A percentile compares a stretch with the other conserved stretches of the same genome.
phyloP scores from a whole-genome alignment of 2,888 invertebrate species.

The Melanophora roralis region DNA sequence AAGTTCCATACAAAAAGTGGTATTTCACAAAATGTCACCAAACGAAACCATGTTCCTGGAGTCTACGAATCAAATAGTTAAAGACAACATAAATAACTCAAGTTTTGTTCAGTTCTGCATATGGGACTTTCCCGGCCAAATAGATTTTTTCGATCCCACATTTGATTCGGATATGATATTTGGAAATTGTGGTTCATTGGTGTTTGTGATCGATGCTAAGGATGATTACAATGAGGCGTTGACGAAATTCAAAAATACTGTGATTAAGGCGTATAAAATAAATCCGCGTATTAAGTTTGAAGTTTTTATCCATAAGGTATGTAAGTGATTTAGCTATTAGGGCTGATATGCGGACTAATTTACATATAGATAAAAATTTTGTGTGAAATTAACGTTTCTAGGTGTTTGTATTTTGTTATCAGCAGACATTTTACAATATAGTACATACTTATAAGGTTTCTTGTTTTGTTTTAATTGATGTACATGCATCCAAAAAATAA shows the following conservation, averaged over 20 bases:
- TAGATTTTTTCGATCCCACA: constrained; percentile 97
- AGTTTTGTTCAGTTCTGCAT: constrained; percentile 99
- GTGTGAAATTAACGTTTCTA: too few relatives aligned
- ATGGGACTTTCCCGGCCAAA: constrained; percentile 99
- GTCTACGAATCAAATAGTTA: constrained; percentile 98
- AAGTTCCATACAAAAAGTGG: constrained; percentile 99
- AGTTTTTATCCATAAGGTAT: constrained; percentile 96
- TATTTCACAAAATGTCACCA: constrained; percentile 99
- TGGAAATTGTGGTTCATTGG: constrained; percentile 96
- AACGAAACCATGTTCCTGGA: constrained; percentile 99
- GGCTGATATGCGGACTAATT: too few relatives aligned
- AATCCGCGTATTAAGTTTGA: constrained; percentile 98
- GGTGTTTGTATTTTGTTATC: neutral
- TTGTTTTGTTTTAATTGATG: too few relatives aligned
- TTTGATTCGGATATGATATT: constrained; percentile 98
- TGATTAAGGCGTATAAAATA: constrained; percentile 95
- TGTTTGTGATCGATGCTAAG: constrained; percentile 99
- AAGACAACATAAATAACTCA: constrained; percentile 97
- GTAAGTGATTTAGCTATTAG: neutral
- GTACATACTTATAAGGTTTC: constrained; percentile 40
- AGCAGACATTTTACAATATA: too few relatives aligned
- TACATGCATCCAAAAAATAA: too few relatives aligned
- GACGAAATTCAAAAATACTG: constrained; percentile 93
- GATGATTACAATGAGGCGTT: constrained; percentile 99
- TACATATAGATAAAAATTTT: too few relatives aligned